Base-by-base conservation (phyloP, 35 echinoderm and acorn worm genomes). In the Apostichopus japonicus region DNA sequence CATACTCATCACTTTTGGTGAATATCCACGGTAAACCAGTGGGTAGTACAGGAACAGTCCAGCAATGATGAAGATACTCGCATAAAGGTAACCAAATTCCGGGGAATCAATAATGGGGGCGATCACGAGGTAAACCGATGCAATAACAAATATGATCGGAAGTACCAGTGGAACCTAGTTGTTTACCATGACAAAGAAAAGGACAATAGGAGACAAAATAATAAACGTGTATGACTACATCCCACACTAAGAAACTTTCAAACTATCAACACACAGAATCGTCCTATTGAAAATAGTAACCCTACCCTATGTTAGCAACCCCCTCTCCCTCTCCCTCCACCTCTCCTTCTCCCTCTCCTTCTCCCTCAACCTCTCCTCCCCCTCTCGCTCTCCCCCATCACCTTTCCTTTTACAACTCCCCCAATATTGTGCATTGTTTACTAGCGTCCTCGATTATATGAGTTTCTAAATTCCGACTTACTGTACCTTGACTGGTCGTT, bases 401-500 rank as follows among this genome's bases (percentile, higher is more conserved):
- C 33, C 33, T 44, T 44, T 44, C 33, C 33, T 44, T 44, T 44
- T 44, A 44, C 33, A 44, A 44, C 33, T 44, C 33, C 33, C 33
- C 33, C 33, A 44, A 44, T 44, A 0, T 44, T 44, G 33, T 44
- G 33, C 33, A 44, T 44, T 44, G 33, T 44, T 44, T 44, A 44
- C 33, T 44, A 44, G 33, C 33, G 33, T 44, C 33, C 33, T 44
- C 33, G 2, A 44, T 44, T 4, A 44, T 44, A 44, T 44, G 33
- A 44, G 33, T 61, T 61, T 61, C 0, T 61, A 61, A 61, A 19
- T 75, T 7, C n/a, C 0, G 53, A 65, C 86, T 86, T 95, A 98
- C n/a, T n/a, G n/a, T n/a, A n/a, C 96, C 90, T 96, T 98, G 75
- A 98, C 95, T 52, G 96, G 94, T 24, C 96, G 78, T 21, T 98